Percentiles rank a stretch among this genome's conserved stretches.
Conservation (phyloP, 2,113 vertebrate genomes). For the Corythaixoides concolor region DNA sequence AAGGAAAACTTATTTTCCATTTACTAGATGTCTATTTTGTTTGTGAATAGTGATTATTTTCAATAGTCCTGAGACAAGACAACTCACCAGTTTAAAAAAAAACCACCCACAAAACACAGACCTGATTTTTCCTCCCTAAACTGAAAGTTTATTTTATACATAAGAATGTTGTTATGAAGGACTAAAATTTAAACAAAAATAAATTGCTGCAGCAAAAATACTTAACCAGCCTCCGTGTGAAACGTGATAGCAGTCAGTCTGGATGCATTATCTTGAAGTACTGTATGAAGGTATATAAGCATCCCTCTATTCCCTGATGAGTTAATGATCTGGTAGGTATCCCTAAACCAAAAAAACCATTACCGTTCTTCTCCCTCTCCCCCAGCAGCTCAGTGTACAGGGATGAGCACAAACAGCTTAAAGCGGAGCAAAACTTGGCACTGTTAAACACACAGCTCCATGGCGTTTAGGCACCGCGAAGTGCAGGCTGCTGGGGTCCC, state of each 20-base stretch:
- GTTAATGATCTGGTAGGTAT: not conserved
- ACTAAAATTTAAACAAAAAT: not conserved
- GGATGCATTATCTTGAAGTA: not conserved
- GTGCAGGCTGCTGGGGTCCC: not conserved
- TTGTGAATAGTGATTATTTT: not conserved
- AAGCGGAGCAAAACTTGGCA: not conserved
- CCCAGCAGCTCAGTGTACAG: not conserved
- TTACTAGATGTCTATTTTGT: not conserved
- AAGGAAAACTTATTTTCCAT: not conserved
- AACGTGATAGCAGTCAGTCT: not conserved
- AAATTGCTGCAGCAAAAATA: not conserved
- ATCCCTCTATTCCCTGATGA: not conserved
- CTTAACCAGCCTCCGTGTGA: not conserved
- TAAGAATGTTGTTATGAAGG: not conserved
- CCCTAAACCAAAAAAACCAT: not conserved
- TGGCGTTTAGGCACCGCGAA: not conserved
- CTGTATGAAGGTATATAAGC: not conserved
- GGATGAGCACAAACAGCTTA: not conserved
- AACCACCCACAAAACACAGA: not conserved
- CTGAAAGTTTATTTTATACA: not conserved
- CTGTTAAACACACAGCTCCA: not conserved
- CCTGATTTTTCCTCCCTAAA: not conserved
- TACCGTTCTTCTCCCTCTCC: not conserved
- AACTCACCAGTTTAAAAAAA: not conserved
- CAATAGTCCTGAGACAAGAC: not conserved